A percentile compares a stretch with the other conserved stretches of the same genome.
phyloP scores from a whole-genome alignment of 2,797 vertebrate species.

The Potorous gilbertii region DNA sequence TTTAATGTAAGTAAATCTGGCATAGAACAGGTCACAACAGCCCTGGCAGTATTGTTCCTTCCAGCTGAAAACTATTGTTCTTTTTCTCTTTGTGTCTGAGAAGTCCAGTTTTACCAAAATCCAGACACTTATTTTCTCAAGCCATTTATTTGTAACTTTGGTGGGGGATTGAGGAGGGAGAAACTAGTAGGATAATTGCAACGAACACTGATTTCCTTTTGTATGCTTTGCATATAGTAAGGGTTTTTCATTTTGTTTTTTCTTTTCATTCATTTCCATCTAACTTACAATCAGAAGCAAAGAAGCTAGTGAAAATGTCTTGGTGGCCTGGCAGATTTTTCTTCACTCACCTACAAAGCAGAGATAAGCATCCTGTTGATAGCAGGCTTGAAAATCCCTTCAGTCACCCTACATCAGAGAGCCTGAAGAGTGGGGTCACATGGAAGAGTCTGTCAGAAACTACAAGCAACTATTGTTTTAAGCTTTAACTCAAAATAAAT shows the following conservation, averaged over 20 bases:
- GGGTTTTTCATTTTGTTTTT: not conserved
- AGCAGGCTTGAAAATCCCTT: constrained; percentile 16
- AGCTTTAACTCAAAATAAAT: constrained; percentile 18
- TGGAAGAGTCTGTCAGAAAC: not conserved
- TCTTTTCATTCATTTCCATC: constrained; percentile 20
- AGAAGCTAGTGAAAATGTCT: not conserved
- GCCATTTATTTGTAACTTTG: not conserved
- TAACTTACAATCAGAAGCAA: not conserved
- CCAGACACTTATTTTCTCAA: constrained; percentile 5
- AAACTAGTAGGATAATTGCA: not conserved
- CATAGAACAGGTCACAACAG: constrained; percentile 19
- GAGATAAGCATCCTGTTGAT: not conserved
- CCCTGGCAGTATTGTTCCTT: not conserved
- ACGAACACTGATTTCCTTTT: not conserved
- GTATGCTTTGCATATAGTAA: not conserved
- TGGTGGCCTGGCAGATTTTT: not conserved
- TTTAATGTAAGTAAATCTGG: constrained; percentile 34
- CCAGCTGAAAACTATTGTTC: constrained; percentile 8
- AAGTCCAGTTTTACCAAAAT: constrained; percentile 33
- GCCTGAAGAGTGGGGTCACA: not conserved
- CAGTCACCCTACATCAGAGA: not conserved
- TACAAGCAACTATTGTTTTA: constrained; percentile 16
- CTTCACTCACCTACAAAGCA: constrained; percentile 16
- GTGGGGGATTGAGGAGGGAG: not conserved
- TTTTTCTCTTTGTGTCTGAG: not conserved